A percentile compares a stretch with the other conserved stretches of the same genome.
phyloP scores from a whole-genome alignment of 2,797 vertebrate genomes.

The Falco cherrug region DNA sequence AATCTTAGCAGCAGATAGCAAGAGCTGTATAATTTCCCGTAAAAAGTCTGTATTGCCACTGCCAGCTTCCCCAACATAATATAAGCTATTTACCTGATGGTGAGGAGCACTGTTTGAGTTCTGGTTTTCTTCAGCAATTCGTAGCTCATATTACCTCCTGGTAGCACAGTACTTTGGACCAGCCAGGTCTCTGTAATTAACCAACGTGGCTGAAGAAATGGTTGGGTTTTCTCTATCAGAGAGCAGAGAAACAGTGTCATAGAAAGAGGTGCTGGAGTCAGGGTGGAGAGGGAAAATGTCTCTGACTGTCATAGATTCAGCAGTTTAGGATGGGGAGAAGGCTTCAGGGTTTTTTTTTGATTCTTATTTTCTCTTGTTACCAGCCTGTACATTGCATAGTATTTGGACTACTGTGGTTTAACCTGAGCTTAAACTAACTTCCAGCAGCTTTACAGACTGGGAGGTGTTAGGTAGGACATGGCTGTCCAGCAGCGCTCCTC shows the following conservation, averaged over 20 bases:
- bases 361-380: not conserved
- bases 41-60: not conserved
- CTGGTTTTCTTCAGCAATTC: not conserved
- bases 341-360: not conserved
- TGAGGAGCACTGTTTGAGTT: not conserved
- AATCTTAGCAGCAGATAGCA: not conserved
- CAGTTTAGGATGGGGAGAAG: not conserved
- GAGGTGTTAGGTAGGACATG: not conserved
- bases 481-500: not conserved
- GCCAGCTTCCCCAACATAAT: not conserved
- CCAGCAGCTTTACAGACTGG: accelerated
- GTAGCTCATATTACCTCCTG: not conserved
- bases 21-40: not conserved
- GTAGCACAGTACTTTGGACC: not conserved
- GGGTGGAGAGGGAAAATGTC: not conserved
- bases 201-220: not conserved
- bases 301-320: accelerated
- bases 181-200: not conserved
- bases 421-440: not conserved
- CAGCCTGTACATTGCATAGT: not conserved
- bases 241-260: not conserved
- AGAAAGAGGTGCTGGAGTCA: not conserved
- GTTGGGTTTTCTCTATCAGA: not conserved
- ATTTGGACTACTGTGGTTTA: not conserved
- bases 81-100: not conserved